Evolutionary conservation across 2,113 vertebrate genomes (phyloP), one percentile per base, ranked within the genome.

Genomic region (Cricetomys ansorgei): DNA sequence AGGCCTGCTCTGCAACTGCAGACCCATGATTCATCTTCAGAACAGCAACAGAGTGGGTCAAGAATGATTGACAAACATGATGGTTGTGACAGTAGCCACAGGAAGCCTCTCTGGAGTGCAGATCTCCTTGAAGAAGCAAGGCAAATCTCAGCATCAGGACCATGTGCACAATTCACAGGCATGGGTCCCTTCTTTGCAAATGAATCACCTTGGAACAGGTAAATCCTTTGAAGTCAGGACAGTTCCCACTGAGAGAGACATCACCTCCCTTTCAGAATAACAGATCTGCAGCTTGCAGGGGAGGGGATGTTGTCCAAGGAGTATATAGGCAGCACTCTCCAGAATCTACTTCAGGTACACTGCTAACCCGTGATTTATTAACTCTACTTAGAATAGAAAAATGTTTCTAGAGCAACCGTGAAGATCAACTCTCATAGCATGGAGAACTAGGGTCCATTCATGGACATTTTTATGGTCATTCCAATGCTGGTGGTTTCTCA

Each of bases 221-320:
- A 37, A 2, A 23, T 73, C 6, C 25, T 40, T 4, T 4, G 1
- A 37, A 21, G 23, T 53, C 6, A 94, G 57, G 2, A 16, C 12
- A 37, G 40, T 72, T 37, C 19, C 34, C 7, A 59, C 11, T 9
- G 8, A 50, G 1, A n/a, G 27, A 7, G 3, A 17, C 3, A 55
- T 5, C 29, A 57, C 4, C 5, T 27, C 0, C 40, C 6, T 9
- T 43, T 69, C 34, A 37, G 27, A 34, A 37, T 12, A 23, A n/a
- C 40, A 4, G 31, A 34, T 25, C 31, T 2, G 43, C 31, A 31
- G 7, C 43, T 27, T 6, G 1, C 17, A 25, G 34, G 12, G 2
- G 1, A 34, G 27, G 1, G 0, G 10, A 1, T 25, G 17, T 16
- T 0, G 0, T 10, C 53, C 64, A 79, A 1, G 27, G 31, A 7